Conservation (phyloP, 2,113 vertebrate genomes). For the Cheirogaleus medius region DNA sequence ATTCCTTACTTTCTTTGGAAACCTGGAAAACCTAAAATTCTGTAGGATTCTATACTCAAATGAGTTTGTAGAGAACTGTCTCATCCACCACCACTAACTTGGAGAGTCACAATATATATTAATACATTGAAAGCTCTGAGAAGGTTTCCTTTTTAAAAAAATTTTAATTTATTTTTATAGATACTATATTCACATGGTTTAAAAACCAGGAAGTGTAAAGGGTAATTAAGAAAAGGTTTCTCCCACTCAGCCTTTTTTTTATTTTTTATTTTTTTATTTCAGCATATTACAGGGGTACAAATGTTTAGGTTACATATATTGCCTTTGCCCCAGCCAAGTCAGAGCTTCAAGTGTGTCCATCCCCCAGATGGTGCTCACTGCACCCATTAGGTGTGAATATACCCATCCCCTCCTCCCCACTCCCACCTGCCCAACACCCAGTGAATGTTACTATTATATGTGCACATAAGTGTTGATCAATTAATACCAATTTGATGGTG, state of each 20-base stretch:
- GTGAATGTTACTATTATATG: no score
- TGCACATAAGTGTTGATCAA: no score
- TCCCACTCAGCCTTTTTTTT: neutral
- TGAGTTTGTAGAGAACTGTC: neutral
- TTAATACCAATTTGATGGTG: no score
- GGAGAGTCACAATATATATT: neutral
- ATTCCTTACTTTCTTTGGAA: neutral
- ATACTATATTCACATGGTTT: neutral
- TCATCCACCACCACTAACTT: neutral
- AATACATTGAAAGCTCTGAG: neutral
- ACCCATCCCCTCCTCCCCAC: no score
- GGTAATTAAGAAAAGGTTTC: neutral
- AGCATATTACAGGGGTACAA: no score
- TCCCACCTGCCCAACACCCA: no score
- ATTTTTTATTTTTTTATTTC: no score
- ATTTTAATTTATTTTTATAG: neutral
- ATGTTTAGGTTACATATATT: no score
- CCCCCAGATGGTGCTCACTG: no score
- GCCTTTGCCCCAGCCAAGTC: no score
- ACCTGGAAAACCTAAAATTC: neutral
- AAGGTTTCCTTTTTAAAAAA: neutral
- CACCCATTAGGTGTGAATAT: no score
- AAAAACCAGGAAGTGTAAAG: neutral
- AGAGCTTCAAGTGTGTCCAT: no score
- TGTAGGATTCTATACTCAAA: neutral